Percentiles rank a stretch among this genome's conserved stretches.
Conservation (phyloP, 2,113 vertebrate species). For the Pseudopipra pipra region DNA sequence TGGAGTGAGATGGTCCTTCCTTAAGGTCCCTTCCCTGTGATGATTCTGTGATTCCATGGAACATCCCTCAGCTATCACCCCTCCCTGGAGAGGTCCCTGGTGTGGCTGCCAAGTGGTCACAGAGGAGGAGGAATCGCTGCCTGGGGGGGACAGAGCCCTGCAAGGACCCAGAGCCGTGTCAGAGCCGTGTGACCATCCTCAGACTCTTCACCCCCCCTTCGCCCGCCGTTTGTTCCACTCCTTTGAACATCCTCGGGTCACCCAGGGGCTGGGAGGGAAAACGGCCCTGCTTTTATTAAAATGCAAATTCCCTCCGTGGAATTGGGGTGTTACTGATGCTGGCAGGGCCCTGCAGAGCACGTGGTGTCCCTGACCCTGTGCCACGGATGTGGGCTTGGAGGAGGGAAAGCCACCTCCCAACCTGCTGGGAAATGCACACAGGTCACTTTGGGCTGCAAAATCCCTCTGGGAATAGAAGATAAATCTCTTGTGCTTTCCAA, state of each 20-base stretch:
- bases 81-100: neutral
- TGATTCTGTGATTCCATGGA: too few species aligned
- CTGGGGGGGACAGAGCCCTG: neutral
- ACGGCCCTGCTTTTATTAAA: neutral
- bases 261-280: neutral
- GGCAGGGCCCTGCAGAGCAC: accelerated
- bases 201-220: accelerated
- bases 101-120: neutral
- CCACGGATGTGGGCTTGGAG: accelerated
- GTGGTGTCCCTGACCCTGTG: accelerated
- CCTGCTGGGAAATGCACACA: accelerated
- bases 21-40: neutral
- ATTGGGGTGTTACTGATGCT: accelerated
- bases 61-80: neutral
- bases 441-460: neutral
- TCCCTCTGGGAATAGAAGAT: neutral
- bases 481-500: accelerated
- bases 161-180: neutral
- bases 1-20: accelerated
- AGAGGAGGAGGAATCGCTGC: neutral
- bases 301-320: neutral
- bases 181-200: accelerated
- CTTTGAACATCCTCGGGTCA: neutral
- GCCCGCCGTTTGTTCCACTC: accelerated
- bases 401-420: neutral